Evolutionary conservation across 2,888 invertebrate species (phyloP).

Genomic region (Periphyllus acericola): DNA sequence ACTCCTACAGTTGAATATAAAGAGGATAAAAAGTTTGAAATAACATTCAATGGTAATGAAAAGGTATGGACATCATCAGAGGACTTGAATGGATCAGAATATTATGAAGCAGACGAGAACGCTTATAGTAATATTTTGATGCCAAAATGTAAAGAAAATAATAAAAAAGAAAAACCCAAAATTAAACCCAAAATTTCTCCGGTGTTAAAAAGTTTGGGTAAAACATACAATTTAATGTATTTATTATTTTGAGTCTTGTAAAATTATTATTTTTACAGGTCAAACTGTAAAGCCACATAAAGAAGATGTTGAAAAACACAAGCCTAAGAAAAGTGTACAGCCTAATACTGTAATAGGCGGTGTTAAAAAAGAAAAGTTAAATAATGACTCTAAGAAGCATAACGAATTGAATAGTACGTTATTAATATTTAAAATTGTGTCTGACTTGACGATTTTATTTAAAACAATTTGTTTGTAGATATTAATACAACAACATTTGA

Average conservation of each 20-base stretch:
- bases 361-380: constrained; percentile 42
- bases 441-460: constrained; percentile 10
- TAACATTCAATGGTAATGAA: constrained; percentile 65
- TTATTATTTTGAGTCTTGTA: not conserved
- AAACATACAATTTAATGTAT: not conserved
- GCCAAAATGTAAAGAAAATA: constrained; percentile 47
- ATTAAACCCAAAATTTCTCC: constrained; percentile 38
- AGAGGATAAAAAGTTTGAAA: constrained; percentile 65
- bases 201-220: constrained; percentile 19
- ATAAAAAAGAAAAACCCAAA: constrained; percentile 62
- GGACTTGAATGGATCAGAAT: constrained; percentile 64
- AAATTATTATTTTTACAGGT: constrained; percentile 32
- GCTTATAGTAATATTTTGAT: constrained; percentile 61
- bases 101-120: constrained; percentile 56
- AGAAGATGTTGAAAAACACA: constrained; percentile 52
- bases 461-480: constrained; percentile 12
- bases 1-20: constrained; percentile 55
- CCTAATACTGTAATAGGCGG: not conserved
- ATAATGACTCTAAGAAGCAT: constrained; percentile 43
- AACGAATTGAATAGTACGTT: constrained; percentile 51
- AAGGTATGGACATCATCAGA: constrained; percentile 68
- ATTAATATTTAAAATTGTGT: constrained; percentile 16
- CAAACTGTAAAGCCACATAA: constrained; percentile 31
- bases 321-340: constrained; percentile 2
- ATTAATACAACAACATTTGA: constrained; percentile 33